phyloP scores from a whole-genome alignment of 2,113 vertebrate species.

The Notarius quadriscutis region DNA sequence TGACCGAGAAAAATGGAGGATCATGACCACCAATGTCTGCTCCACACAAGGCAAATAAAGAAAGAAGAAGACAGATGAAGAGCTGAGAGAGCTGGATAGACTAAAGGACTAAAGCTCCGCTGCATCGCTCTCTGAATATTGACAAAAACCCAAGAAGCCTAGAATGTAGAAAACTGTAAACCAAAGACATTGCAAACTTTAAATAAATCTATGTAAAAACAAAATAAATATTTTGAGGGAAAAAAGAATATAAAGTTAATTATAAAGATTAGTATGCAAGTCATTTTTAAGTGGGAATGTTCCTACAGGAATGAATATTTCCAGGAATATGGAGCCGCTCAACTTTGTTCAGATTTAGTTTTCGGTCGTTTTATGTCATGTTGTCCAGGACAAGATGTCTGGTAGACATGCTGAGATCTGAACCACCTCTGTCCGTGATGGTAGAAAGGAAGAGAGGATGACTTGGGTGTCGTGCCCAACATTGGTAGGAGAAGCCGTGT shows the following conservation, averaged over 20 bases:
- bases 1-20: no score
- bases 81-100: neutral
- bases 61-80: neutral
- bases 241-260: neutral
- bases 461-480: neutral
- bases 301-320: neutral
- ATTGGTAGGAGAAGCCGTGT: neutral
- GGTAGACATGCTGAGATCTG: slow-evolving; percentile 10
- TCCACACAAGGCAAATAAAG: no score
- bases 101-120: neutral
- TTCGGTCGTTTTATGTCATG: neutral
- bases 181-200: neutral
- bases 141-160: no score
- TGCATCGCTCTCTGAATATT: neutral
- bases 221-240: neutral
- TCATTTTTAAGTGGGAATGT: neutral
- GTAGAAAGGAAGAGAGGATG: neutral
- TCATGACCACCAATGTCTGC: no score
- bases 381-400: neutral
- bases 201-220: no score
- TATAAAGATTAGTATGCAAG: neutral
- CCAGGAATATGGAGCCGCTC: neutral
- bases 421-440: neutral
- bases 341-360: neutral
- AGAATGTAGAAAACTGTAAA: neutral